These are phyloP conservation scores for Perccottus glenii DNA, from an alignment of 2,113 vertebrate species.

Conservation along the genomic window DNA sequence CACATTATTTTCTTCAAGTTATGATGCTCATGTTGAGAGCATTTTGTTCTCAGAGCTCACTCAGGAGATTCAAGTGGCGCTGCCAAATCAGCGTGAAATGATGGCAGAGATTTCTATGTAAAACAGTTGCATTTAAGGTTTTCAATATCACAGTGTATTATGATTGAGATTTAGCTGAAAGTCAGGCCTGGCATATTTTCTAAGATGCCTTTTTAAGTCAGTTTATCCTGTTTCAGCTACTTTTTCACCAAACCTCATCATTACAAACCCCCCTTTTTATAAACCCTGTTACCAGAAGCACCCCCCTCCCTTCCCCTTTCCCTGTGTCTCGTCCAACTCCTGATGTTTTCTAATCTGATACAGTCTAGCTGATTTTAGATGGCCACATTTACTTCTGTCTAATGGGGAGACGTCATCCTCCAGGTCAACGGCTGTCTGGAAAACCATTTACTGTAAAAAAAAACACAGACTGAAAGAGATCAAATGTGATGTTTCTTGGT, in stretches of 20 bases:
- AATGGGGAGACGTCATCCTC: constrained; percentile 51
- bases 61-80: constrained; percentile 6
- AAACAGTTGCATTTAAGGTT: not conserved
- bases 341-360: constrained; percentile 69
- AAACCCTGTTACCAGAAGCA: constrained; percentile 48
- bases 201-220: constrained; percentile 10
- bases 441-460: constrained; percentile 61
- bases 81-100: constrained; percentile 37
- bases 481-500: constrained; percentile 51
- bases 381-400: constrained; percentile 64
- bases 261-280: not conserved
- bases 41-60: constrained; percentile 27
- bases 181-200: not conserved
- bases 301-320: constrained; percentile 11
- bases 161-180: not conserved
- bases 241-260: constrained; percentile 36
- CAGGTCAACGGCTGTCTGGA: constrained; percentile 54
- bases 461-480: constrained; percentile 22
- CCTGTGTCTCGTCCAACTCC: constrained; percentile 50
- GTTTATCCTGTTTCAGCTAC: constrained; percentile 28
- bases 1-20: constrained; percentile 12
- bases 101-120: constrained; percentile 41
- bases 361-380: constrained; percentile 65
- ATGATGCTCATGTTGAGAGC: constrained; percentile 20
- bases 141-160: not conserved